Conservation (phyloP, 2,797 vertebrate species). For the Ispidina lecontei region DNA sequence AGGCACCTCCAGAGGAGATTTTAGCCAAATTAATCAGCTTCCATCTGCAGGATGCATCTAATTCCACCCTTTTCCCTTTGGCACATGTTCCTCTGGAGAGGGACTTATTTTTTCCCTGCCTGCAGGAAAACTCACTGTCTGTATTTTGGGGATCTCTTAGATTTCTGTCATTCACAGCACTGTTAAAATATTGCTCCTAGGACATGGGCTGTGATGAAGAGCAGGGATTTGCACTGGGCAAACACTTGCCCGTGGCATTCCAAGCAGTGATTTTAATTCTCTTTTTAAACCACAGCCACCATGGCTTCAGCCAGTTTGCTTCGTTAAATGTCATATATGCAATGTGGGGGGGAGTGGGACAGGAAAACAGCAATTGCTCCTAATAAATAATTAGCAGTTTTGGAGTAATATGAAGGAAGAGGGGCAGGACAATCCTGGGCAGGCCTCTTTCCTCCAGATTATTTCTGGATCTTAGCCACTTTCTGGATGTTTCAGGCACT, state of each 20-base stretch:
- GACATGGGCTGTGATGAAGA: accelerated
- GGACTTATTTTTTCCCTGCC: not conserved
- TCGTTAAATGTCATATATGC: not conserved
- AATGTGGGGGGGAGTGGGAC: accelerated
- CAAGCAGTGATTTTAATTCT: not conserved
- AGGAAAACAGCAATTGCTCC: not conserved
- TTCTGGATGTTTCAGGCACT: not conserved
- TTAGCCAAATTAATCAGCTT: not conserved
- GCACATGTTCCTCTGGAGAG: not conserved
- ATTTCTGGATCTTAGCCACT: not conserved
- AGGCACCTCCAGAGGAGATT: accelerated
- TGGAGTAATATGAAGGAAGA: not conserved
- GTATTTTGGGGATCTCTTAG: not conserved
- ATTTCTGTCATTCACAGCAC: not conserved
- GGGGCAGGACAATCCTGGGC: too few relatives aligned
- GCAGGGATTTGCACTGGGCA: not conserved
- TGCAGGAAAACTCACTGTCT: not conserved
- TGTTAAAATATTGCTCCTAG: not conserved
- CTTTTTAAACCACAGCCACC: not conserved
- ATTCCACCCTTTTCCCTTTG: not conserved
- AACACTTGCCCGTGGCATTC: not conserved
- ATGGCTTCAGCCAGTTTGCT: not conserved
- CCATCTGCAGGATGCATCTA: not conserved
- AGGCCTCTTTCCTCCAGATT: not conserved
- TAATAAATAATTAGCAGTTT: not conserved